Evolutionary conservation across 1,140 invertebrate species (phyloP).

Genomic region (Sycobia sp.): DNA sequence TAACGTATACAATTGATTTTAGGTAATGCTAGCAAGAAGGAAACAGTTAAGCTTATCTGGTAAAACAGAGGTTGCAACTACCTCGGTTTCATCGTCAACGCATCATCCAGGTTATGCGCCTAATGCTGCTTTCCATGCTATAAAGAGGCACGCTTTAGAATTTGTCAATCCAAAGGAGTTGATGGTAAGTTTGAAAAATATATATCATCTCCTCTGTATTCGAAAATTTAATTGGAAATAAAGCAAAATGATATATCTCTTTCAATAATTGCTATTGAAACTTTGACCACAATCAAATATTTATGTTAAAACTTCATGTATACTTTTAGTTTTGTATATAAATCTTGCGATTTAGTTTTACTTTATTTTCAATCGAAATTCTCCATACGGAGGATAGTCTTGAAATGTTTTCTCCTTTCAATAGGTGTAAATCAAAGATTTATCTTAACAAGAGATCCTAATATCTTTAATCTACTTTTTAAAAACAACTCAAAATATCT

Average conservation of each 20-base stretch:
- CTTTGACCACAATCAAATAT: neutral
- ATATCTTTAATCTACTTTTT: conserved; percentile 3
- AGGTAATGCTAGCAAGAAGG: conserved; percentile 71
- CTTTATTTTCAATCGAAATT: conserved; percentile 1
- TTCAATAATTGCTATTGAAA: neutral
- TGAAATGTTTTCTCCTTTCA: neutral
- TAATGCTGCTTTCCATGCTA: conserved; percentile 92
- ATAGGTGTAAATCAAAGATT: neutral
- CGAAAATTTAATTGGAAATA: conserved; percentile 12
- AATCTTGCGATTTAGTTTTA: neutral
- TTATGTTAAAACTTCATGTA: neutral
- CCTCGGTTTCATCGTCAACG: conserved; percentile 51
- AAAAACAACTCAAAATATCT: neutral
- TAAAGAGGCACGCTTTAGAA: conserved; percentile 89
- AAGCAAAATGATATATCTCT: neutral
- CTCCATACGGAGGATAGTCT: conserved; percentile 1
- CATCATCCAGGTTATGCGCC: conserved; percentile 71
- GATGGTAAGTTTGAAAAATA: conserved; percentile 66
- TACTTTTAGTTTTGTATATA: neutral
- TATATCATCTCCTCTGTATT: neutral
- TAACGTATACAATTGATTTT: conserved; percentile 4
- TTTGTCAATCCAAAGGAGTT: conserved; percentile 88
- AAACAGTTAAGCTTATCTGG: conserved; percentile 69
- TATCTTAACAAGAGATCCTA: conserved; percentile 3
- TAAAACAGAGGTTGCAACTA: conserved; percentile 63